These are phyloP conservation scores for Falco peregrinus DNA, from an alignment of 2,797 vertebrate species.

Conservation along the genomic window DNA sequence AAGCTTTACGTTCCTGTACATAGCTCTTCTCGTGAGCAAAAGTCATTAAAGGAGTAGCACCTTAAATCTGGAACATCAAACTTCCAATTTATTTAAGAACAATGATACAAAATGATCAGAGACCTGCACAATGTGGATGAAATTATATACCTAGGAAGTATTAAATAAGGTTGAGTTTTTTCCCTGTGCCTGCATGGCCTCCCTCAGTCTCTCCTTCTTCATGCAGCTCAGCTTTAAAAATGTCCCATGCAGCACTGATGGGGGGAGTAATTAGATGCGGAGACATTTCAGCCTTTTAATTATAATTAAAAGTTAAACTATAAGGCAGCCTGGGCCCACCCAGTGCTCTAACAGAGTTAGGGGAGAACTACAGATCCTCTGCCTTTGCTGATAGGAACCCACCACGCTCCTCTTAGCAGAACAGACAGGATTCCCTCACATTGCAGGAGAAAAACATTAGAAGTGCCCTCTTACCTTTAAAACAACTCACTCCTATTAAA, in stretches of 20 bases:
- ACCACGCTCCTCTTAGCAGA: accelerated
- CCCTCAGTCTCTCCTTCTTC: not conserved
- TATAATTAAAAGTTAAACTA: not conserved
- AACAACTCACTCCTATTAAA: not conserved
- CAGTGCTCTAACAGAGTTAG: not conserved
- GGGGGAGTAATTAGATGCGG: not conserved
- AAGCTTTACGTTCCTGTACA: not conserved
- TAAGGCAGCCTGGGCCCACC: not conserved
- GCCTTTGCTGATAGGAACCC: not conserved
- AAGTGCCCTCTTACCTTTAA: not conserved
- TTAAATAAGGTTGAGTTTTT: not conserved
- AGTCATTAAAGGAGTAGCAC: not conserved
- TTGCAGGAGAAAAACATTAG: not conserved
- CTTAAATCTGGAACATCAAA: not conserved
- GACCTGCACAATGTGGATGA: not conserved
- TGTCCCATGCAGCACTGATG: not conserved
- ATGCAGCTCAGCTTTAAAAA: not conserved
- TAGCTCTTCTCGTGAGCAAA: not conserved
- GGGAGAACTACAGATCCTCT: not conserved
- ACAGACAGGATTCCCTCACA: not conserved
- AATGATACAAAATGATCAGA: not conserved
- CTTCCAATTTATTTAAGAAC: not conserved
- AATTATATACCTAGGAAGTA: not conserved
- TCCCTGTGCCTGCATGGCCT: not conserved
- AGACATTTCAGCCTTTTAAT: not conserved